Conservation (phyloP, 2,888 invertebrate species). For the Oegoconia quadripuncta region DNA sequence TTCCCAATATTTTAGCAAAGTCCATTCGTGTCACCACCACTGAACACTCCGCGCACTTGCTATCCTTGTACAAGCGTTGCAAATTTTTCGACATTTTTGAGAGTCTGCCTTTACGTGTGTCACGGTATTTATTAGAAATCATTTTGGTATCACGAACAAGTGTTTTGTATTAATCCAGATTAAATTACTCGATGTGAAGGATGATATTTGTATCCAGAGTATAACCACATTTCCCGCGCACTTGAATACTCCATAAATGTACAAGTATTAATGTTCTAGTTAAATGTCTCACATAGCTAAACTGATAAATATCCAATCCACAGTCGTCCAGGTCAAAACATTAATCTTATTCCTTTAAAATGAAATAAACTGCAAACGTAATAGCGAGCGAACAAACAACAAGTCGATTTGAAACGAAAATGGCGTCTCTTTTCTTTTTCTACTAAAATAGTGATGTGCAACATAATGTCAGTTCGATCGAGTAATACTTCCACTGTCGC, state of each 20-base stretch:
- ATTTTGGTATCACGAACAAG: no score
- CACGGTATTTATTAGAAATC: conserved; percentile 60
- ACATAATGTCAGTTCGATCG: not conserved
- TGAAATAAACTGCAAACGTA: conserved; percentile 7
- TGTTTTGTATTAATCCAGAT: no score
- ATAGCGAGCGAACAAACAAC: conserved; percentile 14
- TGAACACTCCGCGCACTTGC: conserved; percentile 67
- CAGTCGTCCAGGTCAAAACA: conserved; percentile 3
- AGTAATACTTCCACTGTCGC: no score
- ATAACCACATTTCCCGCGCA: conserved; percentile 77
- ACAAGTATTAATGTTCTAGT: conserved; percentile 22
- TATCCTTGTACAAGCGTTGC: conserved; percentile 61
- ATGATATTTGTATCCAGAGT: conserved; percentile 13
- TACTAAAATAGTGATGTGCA: conserved; percentile 12
- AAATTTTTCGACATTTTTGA: conserved; percentile 57
- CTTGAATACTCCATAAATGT: conserved; percentile 35
- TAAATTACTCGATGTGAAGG: no score
- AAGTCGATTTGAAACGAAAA: conserved; percentile 13
- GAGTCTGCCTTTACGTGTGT: conserved; percentile 44
- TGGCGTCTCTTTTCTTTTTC: no score
- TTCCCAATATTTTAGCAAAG: conserved; percentile 71
- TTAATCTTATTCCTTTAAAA: not conserved
- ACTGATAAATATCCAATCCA: conserved; percentile 19
- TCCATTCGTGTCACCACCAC: conserved; percentile 71
- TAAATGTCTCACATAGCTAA: conserved; percentile 19